Evolutionary conservation across 2,888 invertebrate species (phyloP).

Genomic region (Raillietiella orientalis): DNA sequence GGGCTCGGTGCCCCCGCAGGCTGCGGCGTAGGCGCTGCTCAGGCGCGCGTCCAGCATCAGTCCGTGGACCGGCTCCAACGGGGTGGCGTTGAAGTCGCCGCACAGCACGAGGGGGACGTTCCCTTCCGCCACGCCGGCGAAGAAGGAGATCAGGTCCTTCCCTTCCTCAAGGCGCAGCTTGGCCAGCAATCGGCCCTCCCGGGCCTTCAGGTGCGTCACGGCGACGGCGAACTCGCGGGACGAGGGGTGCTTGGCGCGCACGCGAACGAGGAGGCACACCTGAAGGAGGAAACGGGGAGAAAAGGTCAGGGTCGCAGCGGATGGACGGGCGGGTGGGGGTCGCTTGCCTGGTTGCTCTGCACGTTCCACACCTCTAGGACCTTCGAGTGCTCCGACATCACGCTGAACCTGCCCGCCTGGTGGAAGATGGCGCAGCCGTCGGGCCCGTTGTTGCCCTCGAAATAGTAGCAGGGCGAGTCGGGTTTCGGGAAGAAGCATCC

Average conservation of each 20-base stretch:
- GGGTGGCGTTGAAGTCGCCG: constrained; percentile 44
- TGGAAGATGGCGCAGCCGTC: constrained; percentile 47
- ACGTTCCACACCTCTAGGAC: constrained; percentile 33
- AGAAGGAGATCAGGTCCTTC: constrained; percentile 25
- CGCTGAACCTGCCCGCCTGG: constrained; percentile 23
- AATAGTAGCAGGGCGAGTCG: constrained; percentile 37
- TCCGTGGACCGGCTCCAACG: constrained; percentile 29
- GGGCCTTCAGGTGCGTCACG: constrained; percentile 39
- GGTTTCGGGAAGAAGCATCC: constrained; percentile 40
- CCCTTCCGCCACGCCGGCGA: constrained; percentile 15
- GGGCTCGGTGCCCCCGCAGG: constrained; percentile 22
- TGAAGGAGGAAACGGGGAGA: constrained; percentile 9
- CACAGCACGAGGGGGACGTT: constrained; percentile 26
- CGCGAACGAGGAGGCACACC: constrained; percentile 24
- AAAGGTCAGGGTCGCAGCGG: constrained; percentile 1
- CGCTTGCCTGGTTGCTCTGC: constrained; percentile 29
- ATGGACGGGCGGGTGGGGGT: neutral
- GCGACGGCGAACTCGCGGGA: constrained; percentile 26
- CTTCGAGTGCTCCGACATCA: constrained; percentile 21
- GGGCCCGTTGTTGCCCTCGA: constrained; percentile 33
- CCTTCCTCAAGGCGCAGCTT: constrained; percentile 34
- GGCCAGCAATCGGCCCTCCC: constrained; percentile 26
- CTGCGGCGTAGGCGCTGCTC: constrained; percentile 7
- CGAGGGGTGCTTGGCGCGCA: too few species aligned
- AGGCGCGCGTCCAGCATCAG: too few species aligned